phyloP scores from a whole-genome alignment of 1,140 invertebrate species.

The Atopsyche davidsoni region DNA sequence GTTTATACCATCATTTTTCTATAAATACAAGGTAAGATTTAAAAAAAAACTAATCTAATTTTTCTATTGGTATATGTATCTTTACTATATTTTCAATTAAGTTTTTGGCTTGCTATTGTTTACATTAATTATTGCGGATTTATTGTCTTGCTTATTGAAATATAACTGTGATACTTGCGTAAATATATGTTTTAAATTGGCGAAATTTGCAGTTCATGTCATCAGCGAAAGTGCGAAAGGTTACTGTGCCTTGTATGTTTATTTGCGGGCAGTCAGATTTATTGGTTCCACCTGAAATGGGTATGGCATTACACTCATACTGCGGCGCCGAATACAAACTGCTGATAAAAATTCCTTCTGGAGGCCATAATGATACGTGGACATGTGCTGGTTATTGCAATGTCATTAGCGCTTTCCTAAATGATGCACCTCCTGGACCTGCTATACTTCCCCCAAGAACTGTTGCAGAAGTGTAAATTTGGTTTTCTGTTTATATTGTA shows the following conservation, averaged over 20 bases:
- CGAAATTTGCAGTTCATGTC: conserved; percentile 1
- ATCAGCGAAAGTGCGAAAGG: background rate
- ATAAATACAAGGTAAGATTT: conserved; percentile 4
- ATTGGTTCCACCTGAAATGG: background rate
- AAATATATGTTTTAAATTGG: no score
- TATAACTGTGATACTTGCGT: no score
- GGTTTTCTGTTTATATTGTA: no score
- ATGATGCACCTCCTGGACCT: background rate
- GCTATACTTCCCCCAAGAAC: background rate
- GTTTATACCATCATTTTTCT: background rate
- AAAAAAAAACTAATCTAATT: no score
- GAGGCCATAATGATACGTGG: conserved; percentile 2
- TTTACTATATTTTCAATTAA: no score
- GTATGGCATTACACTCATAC: background rate
- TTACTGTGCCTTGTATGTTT: background rate
- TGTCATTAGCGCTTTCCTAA: background rate
- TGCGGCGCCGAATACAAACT: background rate
- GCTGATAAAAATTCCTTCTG: background rate
- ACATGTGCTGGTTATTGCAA: background rate
- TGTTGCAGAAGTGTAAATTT: background rate
- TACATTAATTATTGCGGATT: no score
- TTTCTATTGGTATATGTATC: no score
- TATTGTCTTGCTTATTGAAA: no score
- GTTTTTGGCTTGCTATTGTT: no score
- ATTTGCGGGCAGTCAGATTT: background rate